Percentiles rank a stretch among this genome's conserved stretches.
phyloP scores from a whole-genome alignment of 2,888 invertebrate genomes.

The Acleris holmiana region DNA sequence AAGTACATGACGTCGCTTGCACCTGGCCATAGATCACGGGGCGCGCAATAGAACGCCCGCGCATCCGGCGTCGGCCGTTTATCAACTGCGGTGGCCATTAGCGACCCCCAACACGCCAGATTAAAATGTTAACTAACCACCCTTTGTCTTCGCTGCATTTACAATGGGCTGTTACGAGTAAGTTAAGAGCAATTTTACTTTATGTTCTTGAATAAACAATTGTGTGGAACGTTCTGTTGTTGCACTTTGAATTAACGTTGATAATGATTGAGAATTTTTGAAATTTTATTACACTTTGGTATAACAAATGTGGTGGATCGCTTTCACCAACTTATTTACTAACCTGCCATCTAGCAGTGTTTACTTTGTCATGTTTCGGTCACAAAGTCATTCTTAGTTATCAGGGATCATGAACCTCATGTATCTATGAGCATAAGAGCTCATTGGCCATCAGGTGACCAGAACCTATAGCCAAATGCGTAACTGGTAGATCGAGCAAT shows the following conservation, averaged over 20 bases:
- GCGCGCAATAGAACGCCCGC: conserved; percentile 60
- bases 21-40: conserved; percentile 57
- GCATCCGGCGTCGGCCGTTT: conserved; percentile 56
- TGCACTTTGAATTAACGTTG: not conserved
- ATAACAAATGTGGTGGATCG: too few relatives aligned
- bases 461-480: too few relatives aligned
- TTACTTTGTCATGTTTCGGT: too few relatives aligned
- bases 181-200: conserved; percentile 29
- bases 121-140: conserved; percentile 72
- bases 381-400: too few relatives aligned
- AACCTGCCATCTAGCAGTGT: too few relatives aligned
- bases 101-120: conserved; percentile 59
- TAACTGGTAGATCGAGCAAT: too few relatives aligned
- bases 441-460: too few relatives aligned
- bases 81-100: conserved; percentile 63
- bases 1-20: conserved; percentile 43
- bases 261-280: too few relatives aligned
- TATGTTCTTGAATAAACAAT: conserved; percentile 24
- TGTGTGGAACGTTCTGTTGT: not conserved
- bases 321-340: too few relatives aligned
- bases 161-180: conserved; percentile 46
- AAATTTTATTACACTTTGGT: too few relatives aligned
- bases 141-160: conserved; percentile 62
- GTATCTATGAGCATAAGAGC: too few relatives aligned
- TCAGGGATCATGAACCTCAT: too few relatives aligned